Evolutionary conservation across 2,113 vertebrate genomes (phyloP), one percentile per base, ranked within the genome.

Genomic region (Myodes glareolus): DNA sequence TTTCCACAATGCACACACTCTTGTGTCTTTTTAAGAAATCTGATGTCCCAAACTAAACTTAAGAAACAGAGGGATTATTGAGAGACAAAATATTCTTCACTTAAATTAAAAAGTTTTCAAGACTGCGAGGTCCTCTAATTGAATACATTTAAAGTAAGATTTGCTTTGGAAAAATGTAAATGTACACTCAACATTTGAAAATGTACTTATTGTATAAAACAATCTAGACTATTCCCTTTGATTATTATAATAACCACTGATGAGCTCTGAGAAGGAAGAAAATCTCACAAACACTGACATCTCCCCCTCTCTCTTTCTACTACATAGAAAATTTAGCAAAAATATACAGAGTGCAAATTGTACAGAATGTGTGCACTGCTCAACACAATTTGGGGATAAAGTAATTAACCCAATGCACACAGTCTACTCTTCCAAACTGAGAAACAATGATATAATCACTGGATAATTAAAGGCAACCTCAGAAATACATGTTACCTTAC

Each of bases 161-260:
- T 97, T 95, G 58, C 72, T 97, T 97, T 91, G 33, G 88, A 82
- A 90, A 96, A 94, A 55, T 47, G 33, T 75, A 55, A 55, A 91
- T 93, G 90, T 97, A 92, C 12, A n/a, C 33, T 96, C 76, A 93
- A 77, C 7, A 3, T 94, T 96, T 88, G 88, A 96, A 96, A 96
- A 90, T 9, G 5, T 42, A 90, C 9, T 78, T 88, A 92, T 92
- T 86, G 52, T 88, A 85, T 85, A 92, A 97, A 93, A 52, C 84
- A 95, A 93, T 92, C 50, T 81, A 80, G 47, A 85, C 33, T 96
- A 82, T 95, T 97, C 73, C 52, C 80, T 94, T 81, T 87, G 93
- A 97, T 95, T 94, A 94, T 92, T 95, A 78, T 93, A 97, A 95
- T 88, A 97, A 82, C 9, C 84, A 91, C 42, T 65, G 90, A 97